Base-by-base conservation (phyloP, 2,113 vertebrate species). In the Ceyx melanurus region DNA sequence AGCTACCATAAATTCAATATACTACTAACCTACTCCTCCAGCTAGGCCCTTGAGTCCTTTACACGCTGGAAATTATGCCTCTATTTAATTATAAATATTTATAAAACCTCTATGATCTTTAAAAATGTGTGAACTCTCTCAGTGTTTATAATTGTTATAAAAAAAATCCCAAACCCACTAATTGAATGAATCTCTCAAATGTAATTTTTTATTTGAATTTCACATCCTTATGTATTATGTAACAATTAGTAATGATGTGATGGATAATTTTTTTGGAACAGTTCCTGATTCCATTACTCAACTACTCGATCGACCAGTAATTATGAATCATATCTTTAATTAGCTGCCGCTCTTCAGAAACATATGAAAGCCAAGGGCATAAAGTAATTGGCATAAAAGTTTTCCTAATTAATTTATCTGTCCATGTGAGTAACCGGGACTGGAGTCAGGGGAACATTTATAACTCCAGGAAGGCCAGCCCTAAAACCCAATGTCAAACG, bases 381-480 rank as follows among this genome's bases (percentile, higher is more conserved):
- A 97, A 98, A 98, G 98, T 98, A 99, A 98, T 99, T 98, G 98
- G 98, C 98, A 98, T 98, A 98, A 98, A 98, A 97, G 98, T 98
- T 98, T 98, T 98, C 97, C 98, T 98, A 98, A 99, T 99, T 98
- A 99, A 98, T 99, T 98, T 99, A 98, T 99, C 98, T 98, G 98
- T 97, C 98, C 97, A 76, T 98, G 97, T 98, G 98, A 98, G 98
- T 98, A 98, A 98, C 98, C 97, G 90, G 97, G 98, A 98, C 97
- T 97, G 97, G 98, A 98, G 98, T 98, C 97, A 97, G 92, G 97
- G 98, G 98, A 98, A 98, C 98, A 97, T 99, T 98, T 98, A 98
- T 98, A 98, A 98, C 97, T 98, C 96, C 95, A 92, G 95, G 96
- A 98, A 98, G 98, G 96, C 98, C 97, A 97, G 96, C 97, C 97